Evolutionary conservation across 2,113 vertebrate genomes (phyloP).

Genomic region (Leptobrachium ailaonicum): DNA sequence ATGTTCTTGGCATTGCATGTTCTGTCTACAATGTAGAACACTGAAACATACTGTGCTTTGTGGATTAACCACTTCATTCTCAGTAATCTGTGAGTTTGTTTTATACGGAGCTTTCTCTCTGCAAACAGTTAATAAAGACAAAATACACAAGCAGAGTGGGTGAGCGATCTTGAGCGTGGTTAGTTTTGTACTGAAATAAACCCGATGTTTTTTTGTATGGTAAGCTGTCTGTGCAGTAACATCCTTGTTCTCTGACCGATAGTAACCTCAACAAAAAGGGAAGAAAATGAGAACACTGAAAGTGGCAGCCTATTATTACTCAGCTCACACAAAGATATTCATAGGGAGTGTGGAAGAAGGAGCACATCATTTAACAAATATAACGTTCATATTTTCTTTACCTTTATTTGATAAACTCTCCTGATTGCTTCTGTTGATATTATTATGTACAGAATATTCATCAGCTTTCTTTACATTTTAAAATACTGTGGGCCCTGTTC

Average conservation of each 20-base stretch:
- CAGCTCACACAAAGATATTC: not conserved
- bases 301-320: not conserved
- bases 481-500: no score
- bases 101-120: not conserved
- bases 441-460: no score
- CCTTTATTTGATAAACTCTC: no score
- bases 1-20: conserved; percentile 20
- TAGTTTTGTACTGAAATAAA: conserved; percentile 24
- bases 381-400: no score
- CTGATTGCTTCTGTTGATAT: no score
- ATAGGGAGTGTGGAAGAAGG: no score
- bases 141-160: not conserved
- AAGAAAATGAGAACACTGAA: conserved; percentile 1
- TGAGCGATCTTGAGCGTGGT: not conserved
- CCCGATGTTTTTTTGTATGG: not conserved
- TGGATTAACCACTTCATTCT: not conserved
- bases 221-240: conserved; percentile 1
- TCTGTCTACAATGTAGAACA: not conserved
- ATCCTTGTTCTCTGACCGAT: conserved; percentile 47
- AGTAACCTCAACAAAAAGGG: conserved; percentile 33
- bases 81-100: no score
- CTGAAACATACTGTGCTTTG: conserved; percentile 11
- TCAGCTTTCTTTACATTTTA: no score
- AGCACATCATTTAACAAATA: no score
- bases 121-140: not conserved